A percentile compares a stretch with the other conserved stretches of the same genome.
Evolutionary conservation across 2,888 invertebrate genomes (phyloP).

Genomic region (Sphaerophoria rueppellii): DNA sequence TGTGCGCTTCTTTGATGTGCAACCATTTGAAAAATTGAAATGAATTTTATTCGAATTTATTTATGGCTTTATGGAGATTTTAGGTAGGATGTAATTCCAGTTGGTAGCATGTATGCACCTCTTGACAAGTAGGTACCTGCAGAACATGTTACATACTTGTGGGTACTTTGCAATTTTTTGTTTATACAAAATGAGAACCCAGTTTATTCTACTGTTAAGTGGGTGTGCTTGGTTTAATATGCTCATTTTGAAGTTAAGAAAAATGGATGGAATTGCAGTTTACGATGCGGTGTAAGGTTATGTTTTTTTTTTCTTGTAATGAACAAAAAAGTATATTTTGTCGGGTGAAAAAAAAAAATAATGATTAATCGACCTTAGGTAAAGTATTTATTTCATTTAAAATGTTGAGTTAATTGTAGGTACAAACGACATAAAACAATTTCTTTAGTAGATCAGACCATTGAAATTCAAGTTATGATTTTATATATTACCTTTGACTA

Average conservation of each 20-base stretch:
- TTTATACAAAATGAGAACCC: neutral
- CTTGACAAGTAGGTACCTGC: neutral
- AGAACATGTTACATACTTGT: too few relatives aligned
- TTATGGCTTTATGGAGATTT: constrained; percentile 31
- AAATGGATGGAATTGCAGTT: neutral
- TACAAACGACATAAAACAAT: too few relatives aligned
- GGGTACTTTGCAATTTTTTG: constrained; percentile 8
- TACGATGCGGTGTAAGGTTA: neutral
- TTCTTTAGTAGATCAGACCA: too few relatives aligned
- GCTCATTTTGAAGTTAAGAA: constrained; percentile 6
- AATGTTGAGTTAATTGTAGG: too few relatives aligned
- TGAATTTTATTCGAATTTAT: constrained; percentile 50
- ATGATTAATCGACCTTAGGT: too few relatives aligned
- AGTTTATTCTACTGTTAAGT: constrained; percentile 5
- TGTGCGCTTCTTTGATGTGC: constrained; percentile 50
- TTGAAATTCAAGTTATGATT: too few relatives aligned
- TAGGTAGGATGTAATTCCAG: neutral
- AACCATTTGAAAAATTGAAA: constrained; percentile 52
- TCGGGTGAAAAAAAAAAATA: too few relatives aligned
- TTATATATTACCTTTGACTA: too few relatives aligned
- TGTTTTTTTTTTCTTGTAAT: neutral
- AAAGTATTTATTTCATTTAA: too few relatives aligned
- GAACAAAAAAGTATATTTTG: too few relatives aligned
- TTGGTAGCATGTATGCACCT: neutral
- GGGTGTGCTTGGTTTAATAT: neutral